Percentiles rank a stretch among this genome's conserved stretches.
These are phyloP conservation scores for Neopelma chrysocephalum DNA, from an alignment of 2,797 vertebrate species.

Conservation along the genomic window DNA sequence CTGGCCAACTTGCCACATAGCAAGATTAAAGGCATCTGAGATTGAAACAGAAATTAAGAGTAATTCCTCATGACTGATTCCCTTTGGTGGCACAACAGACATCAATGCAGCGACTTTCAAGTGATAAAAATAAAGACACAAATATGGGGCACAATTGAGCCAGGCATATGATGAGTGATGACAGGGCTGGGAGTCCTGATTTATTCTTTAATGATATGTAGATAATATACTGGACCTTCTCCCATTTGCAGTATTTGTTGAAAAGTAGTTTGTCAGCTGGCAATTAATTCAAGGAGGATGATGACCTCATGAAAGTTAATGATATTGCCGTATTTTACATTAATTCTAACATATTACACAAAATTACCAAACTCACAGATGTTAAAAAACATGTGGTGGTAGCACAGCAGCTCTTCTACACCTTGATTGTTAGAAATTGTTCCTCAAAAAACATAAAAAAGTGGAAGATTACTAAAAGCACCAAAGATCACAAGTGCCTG, in stretches of 20 bases:
- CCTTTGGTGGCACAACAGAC: neutral
- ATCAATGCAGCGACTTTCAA: neutral
- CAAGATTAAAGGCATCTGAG: neutral
- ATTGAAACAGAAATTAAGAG: neutral
- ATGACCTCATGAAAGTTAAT: neutral
- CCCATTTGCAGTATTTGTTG: neutral
- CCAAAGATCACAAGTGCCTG: neutral
- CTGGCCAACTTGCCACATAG: neutral
- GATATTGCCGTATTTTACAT: neutral
- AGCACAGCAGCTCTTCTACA: neutral
- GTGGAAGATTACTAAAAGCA: neutral
- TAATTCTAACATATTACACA: neutral
- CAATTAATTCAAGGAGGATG: neutral
- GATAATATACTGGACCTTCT: neutral
- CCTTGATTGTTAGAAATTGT: rapidly evolving
- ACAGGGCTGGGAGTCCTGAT: neutral
- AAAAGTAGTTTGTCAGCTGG: neutral
- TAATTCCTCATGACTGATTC: neutral
- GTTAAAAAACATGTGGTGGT: neutral
- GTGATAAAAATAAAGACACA: neutral
- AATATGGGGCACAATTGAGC: neutral
- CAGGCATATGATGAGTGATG: neutral
- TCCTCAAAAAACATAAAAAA: neutral
- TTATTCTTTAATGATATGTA: neutral
- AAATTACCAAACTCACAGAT: neutral